Evolutionary conservation across 1,140 invertebrate species (phyloP).

Genomic region (Batillaria attramentaria): DNA sequence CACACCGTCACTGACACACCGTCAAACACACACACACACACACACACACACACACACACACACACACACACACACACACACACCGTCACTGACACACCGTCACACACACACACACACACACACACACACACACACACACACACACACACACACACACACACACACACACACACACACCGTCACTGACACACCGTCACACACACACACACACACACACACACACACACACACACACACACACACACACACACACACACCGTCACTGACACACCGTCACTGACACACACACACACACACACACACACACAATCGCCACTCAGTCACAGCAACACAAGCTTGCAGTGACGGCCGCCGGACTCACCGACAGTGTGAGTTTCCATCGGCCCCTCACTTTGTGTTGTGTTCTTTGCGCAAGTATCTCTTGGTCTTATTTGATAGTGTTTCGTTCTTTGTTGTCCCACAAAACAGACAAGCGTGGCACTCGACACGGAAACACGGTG

Average conservation of each 20-base stretch:
- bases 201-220: not conserved
- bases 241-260: not conserved
- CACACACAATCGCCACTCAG: not conserved
- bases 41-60: not conserved
- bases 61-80: not conserved
- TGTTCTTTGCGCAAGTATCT: no score
- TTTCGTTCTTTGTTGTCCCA: no score
- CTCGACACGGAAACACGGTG: no score
- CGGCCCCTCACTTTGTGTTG: no score
- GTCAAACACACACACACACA: not conserved
- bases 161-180: not conserved
- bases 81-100: not conserved
- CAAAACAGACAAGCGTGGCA: no score
- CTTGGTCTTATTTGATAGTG: no score
- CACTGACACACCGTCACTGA: not conserved
- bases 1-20: not conserved
- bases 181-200: not conserved
- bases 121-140: not conserved
- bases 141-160: not conserved
- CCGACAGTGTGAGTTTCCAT: no score
- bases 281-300: slow-evolving; percentile 7
- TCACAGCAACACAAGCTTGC: no score
- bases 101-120: not conserved
- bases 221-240: not conserved
- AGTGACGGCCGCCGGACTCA: no score